Conservation (phyloP, 2,888 invertebrate genomes). For the Oligia latruncula region DNA sequence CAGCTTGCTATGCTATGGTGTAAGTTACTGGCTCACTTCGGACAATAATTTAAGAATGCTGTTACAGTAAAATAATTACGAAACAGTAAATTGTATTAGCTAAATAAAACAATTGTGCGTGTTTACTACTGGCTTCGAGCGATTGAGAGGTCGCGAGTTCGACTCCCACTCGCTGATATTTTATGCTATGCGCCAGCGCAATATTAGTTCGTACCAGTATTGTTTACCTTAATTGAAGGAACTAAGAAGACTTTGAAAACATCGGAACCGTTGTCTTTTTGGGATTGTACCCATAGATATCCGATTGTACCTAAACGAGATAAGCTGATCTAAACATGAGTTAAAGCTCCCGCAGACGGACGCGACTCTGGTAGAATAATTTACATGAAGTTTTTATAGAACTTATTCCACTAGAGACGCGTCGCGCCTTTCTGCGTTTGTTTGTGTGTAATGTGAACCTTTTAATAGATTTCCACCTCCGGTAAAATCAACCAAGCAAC, state of each 20-base stretch:
- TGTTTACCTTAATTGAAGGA: neutral
- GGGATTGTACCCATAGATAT: neutral
- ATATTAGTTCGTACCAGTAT: neutral
- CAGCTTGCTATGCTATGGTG: neutral
- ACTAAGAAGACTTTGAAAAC: neutral
- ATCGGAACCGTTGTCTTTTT: neutral
- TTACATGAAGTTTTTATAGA: neutral
- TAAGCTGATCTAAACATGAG: neutral
- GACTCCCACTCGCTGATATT: constrained; percentile 3
- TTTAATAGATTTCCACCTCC: neutral
- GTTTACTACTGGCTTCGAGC: neutral
- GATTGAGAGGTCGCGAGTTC: constrained; percentile 14
- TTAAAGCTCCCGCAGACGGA: neutral
- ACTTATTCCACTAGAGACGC: neutral
- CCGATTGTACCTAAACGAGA: neutral
- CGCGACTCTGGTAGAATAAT: neutral
- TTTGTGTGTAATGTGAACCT: neutral
- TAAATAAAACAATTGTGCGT: constrained; percentile 23
- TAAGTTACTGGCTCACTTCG: constrained; percentile 10
- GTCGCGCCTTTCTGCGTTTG: neutral
- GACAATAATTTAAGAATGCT: constrained; percentile 21
- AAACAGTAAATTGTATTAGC: neutral
- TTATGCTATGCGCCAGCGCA: neutral
- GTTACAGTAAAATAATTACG: neutral
- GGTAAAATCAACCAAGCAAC: neutral